Evolutionary conservation across 1,140 invertebrate species (phyloP).

Genomic region (Phenacoccus solenopsis): DNA sequence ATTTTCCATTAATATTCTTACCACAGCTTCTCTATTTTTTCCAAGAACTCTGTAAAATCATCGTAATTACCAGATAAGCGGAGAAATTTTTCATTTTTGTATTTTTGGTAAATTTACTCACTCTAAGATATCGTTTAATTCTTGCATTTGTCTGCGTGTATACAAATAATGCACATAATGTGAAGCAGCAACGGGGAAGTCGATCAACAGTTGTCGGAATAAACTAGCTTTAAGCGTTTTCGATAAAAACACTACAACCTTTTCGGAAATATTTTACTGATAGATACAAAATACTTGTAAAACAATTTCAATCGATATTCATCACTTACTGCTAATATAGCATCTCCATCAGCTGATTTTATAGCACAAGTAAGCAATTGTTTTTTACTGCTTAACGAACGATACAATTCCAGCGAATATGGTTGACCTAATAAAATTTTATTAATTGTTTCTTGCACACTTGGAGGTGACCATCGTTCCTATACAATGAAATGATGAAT

Average conservation of each 20-base stretch:
- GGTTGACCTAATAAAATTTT: constrained; percentile 36
- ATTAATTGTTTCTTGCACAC: constrained; percentile 34
- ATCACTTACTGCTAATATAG: constrained; percentile 37
- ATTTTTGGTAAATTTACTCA: constrained; percentile 30
- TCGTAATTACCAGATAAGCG: too few species aligned
- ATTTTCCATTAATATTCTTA: constrained; percentile 33
- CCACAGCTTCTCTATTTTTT: constrained; percentile 36
- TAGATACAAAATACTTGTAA: constrained; percentile 20
- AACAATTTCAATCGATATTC: constrained; percentile 19
- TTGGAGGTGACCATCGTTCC: constrained; percentile 28
- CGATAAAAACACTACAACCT: constrained; percentile 40
- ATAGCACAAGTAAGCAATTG: constrained; percentile 38
- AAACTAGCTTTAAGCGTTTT: constrained; percentile 39
- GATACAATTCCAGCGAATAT: constrained; percentile 39
- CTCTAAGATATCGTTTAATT: constrained; percentile 40
- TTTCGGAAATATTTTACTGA: constrained; percentile 18
- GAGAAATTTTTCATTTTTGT: constrained; percentile 18
- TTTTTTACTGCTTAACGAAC: constrained; percentile 39
- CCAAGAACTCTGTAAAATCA: constrained; percentile 40
- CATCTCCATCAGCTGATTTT: constrained; percentile 39
- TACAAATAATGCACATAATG: constrained; percentile 40
- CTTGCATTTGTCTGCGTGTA: constrained; percentile 36
- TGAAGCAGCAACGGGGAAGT: constrained; percentile 36
- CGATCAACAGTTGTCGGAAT: constrained; percentile 36
- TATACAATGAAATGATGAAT: constrained; percentile 28